Evolutionary conservation across 2,797 vertebrate species (phyloP).

Genomic region (Takifugu rubripes): DNA sequence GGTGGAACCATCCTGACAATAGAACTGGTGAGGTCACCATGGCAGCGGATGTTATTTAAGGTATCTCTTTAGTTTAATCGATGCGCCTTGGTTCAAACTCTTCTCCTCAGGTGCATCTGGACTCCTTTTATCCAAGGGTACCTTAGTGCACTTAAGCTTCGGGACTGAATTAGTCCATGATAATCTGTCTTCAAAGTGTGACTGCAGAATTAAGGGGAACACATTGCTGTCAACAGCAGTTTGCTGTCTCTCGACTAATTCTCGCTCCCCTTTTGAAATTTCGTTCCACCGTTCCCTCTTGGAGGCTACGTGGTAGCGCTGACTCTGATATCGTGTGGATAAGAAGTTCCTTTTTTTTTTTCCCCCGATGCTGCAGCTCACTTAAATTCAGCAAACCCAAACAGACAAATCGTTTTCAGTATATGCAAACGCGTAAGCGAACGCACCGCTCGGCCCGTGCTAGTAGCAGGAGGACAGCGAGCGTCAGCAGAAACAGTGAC

Average conservation of each 20-base stretch:
- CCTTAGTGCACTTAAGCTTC: conserved; percentile 11
- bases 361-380: not conserved
- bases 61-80: conserved; percentile 5
- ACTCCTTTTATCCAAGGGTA: conserved; percentile 27
- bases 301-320: conserved; percentile 3
- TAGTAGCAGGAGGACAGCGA: conserved; percentile 9
- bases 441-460: conserved; percentile 7
- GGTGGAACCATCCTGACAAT: not conserved
- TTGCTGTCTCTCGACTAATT: conserved; percentile 26
- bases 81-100: conserved; percentile 7
- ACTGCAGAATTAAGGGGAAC: conserved; percentile 36
- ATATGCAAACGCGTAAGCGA: not conserved
- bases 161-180: conserved; percentile 36
- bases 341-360: conserved; percentile 1
- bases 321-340: conserved; percentile 35
- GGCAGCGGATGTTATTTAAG: not conserved
- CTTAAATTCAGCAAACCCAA: conserved; percentile 13
- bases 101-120: conserved; percentile 24
- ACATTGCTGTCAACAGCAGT: conserved; percentile 35
- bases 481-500: conserved; percentile 36
- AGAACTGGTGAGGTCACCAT: not conserved
- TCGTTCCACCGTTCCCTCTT: conserved; percentile 14
- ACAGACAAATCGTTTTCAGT: not conserved
- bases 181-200: conserved; percentile 53
- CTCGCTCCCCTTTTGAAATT: conserved; percentile 32